Percentiles rank a stretch among this genome's conserved stretches.
phyloP scores from a whole-genome alignment of 2,888 invertebrate genomes.

The Elysia crispata region DNA sequence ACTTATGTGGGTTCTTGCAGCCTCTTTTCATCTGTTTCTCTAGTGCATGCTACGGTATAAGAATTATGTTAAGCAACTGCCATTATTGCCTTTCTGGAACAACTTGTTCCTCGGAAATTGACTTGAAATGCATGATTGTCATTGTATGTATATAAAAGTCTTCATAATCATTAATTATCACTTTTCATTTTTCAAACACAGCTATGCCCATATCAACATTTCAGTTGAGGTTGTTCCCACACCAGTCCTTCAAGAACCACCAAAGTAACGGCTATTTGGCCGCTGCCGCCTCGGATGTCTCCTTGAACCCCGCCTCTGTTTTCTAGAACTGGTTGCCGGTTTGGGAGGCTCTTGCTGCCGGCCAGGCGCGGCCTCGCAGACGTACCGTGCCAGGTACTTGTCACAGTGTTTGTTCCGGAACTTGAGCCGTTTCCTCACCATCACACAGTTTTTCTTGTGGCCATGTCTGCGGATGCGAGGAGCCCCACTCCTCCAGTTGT shows the following conservation, averaged over 20 bases:
- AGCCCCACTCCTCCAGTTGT: constrained; percentile 69
- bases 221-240: no score
- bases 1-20: no score
- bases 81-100: no score
- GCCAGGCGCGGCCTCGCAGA: constrained; percentile 63
- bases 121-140: no score
- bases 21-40: no score
- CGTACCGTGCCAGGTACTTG: constrained; percentile 67
- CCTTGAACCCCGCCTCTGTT: constrained; percentile 14
- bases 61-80: no score
- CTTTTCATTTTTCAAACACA: neutral
- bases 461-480: constrained; percentile 63
- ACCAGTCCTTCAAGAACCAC: constrained; percentile 23
- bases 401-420: constrained; percentile 74
- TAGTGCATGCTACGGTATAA: no score
- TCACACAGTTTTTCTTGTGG: constrained; percentile 71
- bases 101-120: no score
- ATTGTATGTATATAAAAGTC: neutral
- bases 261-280: constrained; percentile 15
- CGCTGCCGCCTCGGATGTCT: constrained; percentile 25
- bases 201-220: no score
- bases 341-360: neutral
- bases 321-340: neutral
- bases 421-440: constrained; percentile 67
- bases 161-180: neutral